Percentiles rank a stretch among this genome's conserved stretches.
Evolutionary conservation across 2,797 vertebrate genomes (phyloP).

Genomic region (Anableps anableps): DNA sequence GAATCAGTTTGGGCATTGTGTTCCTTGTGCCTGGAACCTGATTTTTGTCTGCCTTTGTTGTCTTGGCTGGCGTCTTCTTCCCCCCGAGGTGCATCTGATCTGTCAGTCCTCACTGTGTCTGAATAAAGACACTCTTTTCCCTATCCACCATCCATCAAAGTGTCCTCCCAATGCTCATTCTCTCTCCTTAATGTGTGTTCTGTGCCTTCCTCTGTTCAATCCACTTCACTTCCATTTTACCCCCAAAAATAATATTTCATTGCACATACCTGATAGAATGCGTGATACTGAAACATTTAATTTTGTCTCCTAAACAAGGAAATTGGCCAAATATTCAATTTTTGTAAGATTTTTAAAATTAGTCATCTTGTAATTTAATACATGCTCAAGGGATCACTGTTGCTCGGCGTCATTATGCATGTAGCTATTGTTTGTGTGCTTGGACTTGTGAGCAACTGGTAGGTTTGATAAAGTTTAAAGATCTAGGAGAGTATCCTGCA

Average conservation of each 20-base stretch:
- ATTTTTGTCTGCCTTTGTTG: background rate
- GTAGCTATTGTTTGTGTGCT: background rate
- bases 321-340: background rate
- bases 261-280: no score
- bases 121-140: background rate
- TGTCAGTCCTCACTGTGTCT: background rate
- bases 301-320: background rate
- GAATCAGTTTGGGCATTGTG: background rate
- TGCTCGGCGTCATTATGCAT: background rate
- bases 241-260: no score
- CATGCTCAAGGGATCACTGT: background rate
- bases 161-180: background rate
- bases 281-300: no score
- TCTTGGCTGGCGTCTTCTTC: background rate
- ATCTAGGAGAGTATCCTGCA: background rate
- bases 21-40: background rate
- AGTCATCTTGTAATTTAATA: no score
- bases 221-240: background rate
- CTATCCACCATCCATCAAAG: slow-evolving; percentile 4
- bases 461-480: background rate
- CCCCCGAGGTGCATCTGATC: background rate
- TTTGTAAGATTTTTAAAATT: background rate
- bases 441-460: background rate
- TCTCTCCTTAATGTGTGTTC: background rate
- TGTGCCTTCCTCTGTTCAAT: background rate